A percentile compares a stretch with the other conserved stretches of the same genome.
Evolutionary conservation across 2,888 invertebrate genomes (phyloP).

Genomic region (Cheilosia variabilis): DNA sequence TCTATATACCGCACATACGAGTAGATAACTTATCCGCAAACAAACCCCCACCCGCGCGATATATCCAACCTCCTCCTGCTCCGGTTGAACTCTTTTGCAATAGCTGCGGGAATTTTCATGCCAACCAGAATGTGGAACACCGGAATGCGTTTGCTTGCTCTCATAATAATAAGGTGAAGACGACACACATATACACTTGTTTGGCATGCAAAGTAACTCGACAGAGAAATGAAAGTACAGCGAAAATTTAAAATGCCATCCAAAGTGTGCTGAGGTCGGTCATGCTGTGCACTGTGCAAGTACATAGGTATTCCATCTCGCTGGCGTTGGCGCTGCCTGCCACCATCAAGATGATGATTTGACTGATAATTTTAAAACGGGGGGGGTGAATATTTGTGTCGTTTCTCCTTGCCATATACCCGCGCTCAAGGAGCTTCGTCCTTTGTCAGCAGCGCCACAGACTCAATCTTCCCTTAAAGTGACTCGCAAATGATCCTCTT

Average conservation of each 20-base stretch:
- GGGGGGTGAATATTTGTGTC: background rate
- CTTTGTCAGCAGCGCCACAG: constrained; percentile 2
- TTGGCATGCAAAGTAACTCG: constrained; percentile 62
- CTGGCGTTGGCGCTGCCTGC: background rate
- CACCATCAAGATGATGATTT: constrained; percentile 23
- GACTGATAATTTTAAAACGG: constrained; percentile 33
- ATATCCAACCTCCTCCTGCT: background rate
- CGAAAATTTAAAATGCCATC: constrained; percentile 37
- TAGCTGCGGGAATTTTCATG: constrained; percentile 45
- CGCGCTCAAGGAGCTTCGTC: background rate
- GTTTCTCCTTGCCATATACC: constrained; percentile 4
- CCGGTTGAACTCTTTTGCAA: constrained; percentile 43
- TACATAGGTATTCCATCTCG: background rate
- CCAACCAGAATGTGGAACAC: constrained; percentile 60
- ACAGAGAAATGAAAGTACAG: constrained; percentile 47
- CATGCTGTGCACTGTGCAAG: constrained; percentile 25
- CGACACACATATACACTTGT: constrained; percentile 27
- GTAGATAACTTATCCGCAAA: constrained; percentile 59
- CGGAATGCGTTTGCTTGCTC: constrained; percentile 60
- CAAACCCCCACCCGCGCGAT: constrained; percentile 23
- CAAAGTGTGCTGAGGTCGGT: constrained; percentile 49
- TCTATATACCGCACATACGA: constrained; percentile 13
- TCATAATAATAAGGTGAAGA: constrained; percentile 65
- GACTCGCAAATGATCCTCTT: background rate
- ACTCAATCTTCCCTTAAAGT: constrained; percentile 13